A percentile compares a stretch with the other conserved stretches of the same genome.
phyloP scores from a whole-genome alignment of 92 coral and sea anemone genomes.

The Virgularia gustaviana region DNA sequence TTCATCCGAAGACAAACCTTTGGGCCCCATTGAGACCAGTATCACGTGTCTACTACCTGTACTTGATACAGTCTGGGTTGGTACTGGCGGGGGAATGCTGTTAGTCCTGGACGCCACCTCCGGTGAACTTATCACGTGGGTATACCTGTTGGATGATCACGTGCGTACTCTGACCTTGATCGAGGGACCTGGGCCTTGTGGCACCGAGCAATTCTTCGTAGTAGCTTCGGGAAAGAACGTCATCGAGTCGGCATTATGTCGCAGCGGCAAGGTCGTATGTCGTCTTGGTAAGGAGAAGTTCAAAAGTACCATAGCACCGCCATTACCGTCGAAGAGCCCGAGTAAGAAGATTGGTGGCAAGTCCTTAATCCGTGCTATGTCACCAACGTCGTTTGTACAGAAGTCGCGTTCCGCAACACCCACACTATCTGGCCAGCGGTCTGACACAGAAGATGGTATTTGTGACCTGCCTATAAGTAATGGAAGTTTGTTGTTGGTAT shows the following conservation, averaged over 20 bases:
- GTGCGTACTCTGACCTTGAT: conserved; percentile 74
- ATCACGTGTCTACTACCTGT: conserved; percentile 72
- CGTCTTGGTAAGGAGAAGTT: conserved; percentile 22
- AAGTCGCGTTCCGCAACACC: neutral
- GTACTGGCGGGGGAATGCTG: conserved; percentile 79
- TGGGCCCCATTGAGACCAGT: conserved; percentile 43
- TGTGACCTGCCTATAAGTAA: neutral
- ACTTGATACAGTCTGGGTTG: conserved; percentile 84
- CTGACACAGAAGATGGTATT: neutral
- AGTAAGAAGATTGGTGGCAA: conserved; percentile 12
- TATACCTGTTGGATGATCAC: conserved; percentile 68
- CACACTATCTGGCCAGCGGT: neutral
- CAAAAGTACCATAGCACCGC: conserved; percentile 10
- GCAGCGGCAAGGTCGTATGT: conserved; percentile 26
- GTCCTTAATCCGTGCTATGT: conserved; percentile 15
- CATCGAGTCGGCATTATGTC: conserved; percentile 30
- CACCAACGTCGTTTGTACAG: too few species aligned
- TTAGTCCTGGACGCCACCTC: conserved; percentile 69
- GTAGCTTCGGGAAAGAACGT: conserved; percentile 82
- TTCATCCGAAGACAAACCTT: conserved; percentile 14
- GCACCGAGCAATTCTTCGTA: conserved; percentile 76
- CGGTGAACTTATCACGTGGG: conserved; percentile 75
- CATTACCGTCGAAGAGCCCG: conserved; percentile 13
- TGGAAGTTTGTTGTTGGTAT: conserved; percentile 34
- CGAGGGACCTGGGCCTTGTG: conserved; percentile 82